Evolutionary conservation across 2,797 vertebrate species (phyloP).

Genomic region (Sandelia bainsii): DNA sequence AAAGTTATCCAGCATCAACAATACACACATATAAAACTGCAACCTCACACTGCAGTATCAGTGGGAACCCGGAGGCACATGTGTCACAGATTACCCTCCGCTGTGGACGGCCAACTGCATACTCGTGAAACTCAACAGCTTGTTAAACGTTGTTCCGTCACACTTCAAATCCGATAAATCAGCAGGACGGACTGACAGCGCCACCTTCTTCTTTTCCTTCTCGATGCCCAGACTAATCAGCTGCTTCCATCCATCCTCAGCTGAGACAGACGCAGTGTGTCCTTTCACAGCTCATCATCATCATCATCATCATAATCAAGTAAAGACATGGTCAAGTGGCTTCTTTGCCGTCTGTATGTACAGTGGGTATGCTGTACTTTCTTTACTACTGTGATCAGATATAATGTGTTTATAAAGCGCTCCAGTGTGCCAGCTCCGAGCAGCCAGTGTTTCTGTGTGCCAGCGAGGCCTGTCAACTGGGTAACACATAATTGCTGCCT

Average conservation of each 20-base stretch:
- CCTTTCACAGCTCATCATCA: slow-evolving; percentile 47
- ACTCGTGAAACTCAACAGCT: slow-evolving; percentile 67
- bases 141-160: slow-evolving; percentile 69
- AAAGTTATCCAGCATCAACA: not conserved
- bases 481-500: slow-evolving; percentile 72
- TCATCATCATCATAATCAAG: slow-evolving; percentile 37
- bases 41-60: slow-evolving; percentile 22
- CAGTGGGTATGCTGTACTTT: slow-evolving; percentile 4
- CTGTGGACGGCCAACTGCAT: slow-evolving; percentile 42
- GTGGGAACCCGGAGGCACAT: slow-evolving; percentile 58
- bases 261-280: slow-evolving; percentile 16
- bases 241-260: slow-evolving; percentile 43
- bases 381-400: slow-evolving; percentile 62
- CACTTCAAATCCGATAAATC: slow-evolving; percentile 67
- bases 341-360: not conserved
- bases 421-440: slow-evolving; percentile 49
- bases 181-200: slow-evolving; percentile 39
- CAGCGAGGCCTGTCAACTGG: slow-evolving; percentile 60
- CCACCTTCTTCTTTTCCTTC: slow-evolving; percentile 40
- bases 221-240: slow-evolving; percentile 10
- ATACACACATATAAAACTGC: not conserved
- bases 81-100: slow-evolving; percentile 67
- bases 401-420: slow-evolving; percentile 45
- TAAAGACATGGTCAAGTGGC: slow-evolving; percentile 20
- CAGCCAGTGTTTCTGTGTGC: slow-evolving; percentile 53